phyloP scores from a whole-genome alignment of 1,140 invertebrate genomes.

The Drosophila kurseongensis region DNA sequence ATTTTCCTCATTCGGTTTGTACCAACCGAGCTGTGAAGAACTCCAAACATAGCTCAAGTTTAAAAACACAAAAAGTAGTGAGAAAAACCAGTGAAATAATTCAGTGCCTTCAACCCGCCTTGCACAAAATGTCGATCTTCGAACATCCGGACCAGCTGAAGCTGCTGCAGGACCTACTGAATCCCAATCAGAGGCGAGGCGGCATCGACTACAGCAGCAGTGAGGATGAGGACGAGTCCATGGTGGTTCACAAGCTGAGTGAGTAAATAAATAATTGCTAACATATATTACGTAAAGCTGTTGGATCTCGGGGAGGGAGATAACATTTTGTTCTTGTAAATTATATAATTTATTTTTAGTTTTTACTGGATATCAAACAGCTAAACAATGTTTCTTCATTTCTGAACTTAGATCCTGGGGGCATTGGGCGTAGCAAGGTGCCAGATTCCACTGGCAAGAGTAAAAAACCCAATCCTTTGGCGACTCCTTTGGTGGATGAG shows the following conservation, averaged over 20 bases:
- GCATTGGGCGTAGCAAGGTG: slow-evolving; percentile 40
- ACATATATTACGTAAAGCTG: too few relatives aligned
- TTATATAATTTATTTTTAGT: too few relatives aligned
- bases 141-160: slow-evolving; percentile 72
- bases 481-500: slow-evolving; percentile 43
- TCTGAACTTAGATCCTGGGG: slow-evolving; percentile 45
- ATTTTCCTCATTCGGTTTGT: slow-evolving; percentile 20
- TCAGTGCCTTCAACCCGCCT: background rate
- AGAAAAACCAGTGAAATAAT: background rate
- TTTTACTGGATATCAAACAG: too few relatives aligned
- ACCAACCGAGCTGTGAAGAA: slow-evolving; percentile 15
- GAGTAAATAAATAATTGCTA: slow-evolving; percentile 20
- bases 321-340: too few relatives aligned
- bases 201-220: slow-evolving; percentile 60
- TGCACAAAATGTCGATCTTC: slow-evolving; percentile 67
- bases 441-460: background rate
- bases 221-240: slow-evolving; percentile 66
- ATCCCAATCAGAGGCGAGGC: slow-evolving; percentile 39
- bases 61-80: background rate
- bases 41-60: background rate
- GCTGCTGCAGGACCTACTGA: slow-evolving; percentile 59
- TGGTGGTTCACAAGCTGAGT: slow-evolving; percentile 54
- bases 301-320: too few relatives aligned
- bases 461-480: slow-evolving; percentile 48
- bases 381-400: background rate